Percentiles rank a stretch among this genome's conserved stretches.
phyloP scores from a whole-genome alignment of 2,888 invertebrate species.

The Bruchidius siliquastri region DNA sequence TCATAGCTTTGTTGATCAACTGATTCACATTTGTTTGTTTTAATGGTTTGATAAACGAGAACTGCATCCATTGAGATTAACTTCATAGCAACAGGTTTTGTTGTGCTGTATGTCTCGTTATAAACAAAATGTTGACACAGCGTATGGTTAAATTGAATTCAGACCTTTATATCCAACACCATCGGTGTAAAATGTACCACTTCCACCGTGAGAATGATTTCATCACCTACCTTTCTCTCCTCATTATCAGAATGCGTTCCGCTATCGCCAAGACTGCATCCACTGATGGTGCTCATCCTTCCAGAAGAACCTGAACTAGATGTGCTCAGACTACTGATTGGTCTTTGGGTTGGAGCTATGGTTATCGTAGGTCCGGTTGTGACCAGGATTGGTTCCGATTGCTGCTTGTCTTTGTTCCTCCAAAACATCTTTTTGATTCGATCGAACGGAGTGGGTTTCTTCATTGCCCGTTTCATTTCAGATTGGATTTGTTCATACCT shows the following conservation, averaged over 20 bases:
- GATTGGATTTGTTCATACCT: slow-evolving; percentile 75
- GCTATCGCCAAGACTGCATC: slow-evolving; percentile 76
- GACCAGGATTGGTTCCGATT: slow-evolving; percentile 18
- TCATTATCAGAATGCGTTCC: slow-evolving; percentile 83
- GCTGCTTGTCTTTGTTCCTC: slow-evolving; percentile 16
- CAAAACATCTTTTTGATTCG: slow-evolving; percentile 50
- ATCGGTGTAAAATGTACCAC: too few species aligned
- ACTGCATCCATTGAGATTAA: too few species aligned
- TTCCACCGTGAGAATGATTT: too few species aligned
- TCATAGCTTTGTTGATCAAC: not conserved
- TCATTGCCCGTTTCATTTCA: slow-evolving; percentile 69
- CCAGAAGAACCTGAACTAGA: slow-evolving; percentile 74
- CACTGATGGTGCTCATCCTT: slow-evolving; percentile 76
- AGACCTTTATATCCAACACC: too few species aligned
- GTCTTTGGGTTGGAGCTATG: slow-evolving; percentile 47
- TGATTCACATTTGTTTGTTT: too few species aligned
- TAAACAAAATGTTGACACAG: too few species aligned
- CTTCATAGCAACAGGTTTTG: too few species aligned
- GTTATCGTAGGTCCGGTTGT: slow-evolving; percentile 19
- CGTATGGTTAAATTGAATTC: too few species aligned
- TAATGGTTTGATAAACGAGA: too few species aligned
- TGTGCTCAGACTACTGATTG: slow-evolving; percentile 65
- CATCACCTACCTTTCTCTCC: slow-evolving; percentile 62
- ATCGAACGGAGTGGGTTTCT: slow-evolving; percentile 76
- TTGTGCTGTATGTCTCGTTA: too few species aligned